Evolutionary conservation across 2,888 invertebrate genomes (phyloP), one percentile per base, ranked within the genome.

Genomic region (Thalpophila matura): DNA sequence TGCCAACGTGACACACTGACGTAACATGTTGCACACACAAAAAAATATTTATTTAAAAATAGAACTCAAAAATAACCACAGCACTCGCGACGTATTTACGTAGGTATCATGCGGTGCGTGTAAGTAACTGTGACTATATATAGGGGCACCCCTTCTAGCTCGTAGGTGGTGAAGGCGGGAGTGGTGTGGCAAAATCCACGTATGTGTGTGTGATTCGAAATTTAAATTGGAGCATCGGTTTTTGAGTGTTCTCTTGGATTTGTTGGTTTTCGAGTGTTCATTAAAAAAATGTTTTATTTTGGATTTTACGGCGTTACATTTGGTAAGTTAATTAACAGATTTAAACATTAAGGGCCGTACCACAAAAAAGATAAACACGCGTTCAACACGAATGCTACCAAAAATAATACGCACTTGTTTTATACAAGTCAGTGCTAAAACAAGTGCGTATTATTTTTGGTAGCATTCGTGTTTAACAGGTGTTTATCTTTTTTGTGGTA

Each of bases 121-220:
- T 86, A 79, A 74, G 75, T 74, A 54, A 89, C 90, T 88, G 89
- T 91, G 91, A 86, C 91, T 90, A 90, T 94, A 92, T 94, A 95
- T 94, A 94, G 84, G 85, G 84, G 65, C 93, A 93, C 91, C 94
- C 94, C 94, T 92, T 89, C 93, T 92, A 85, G 81, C 64, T 61
- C 29, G 69, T 79, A 68, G 74, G 78, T 80, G 81, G 76, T 79
- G 81, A 84, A 84, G 86, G 91, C 86, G 90, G 91, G 90, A 88
- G 89, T 80, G 63, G 74, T 75, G 49, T 58, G 56, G 62, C 62
- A 62, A 58, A 59, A 63, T 45, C 45, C 57, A 74, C 50, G 53
- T 64, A 59, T 74, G 74, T 74, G 70, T 79, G 77, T 74, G 71
- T 77, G 57, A 60, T 62, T 71, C 74, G 69, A 79, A 78, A 83